Percentiles rank a stretch among this genome's conserved stretches.
phyloP scores from a whole-genome alignment of 2,888 invertebrate genomes.

The Lasioglossum morio region DNA sequence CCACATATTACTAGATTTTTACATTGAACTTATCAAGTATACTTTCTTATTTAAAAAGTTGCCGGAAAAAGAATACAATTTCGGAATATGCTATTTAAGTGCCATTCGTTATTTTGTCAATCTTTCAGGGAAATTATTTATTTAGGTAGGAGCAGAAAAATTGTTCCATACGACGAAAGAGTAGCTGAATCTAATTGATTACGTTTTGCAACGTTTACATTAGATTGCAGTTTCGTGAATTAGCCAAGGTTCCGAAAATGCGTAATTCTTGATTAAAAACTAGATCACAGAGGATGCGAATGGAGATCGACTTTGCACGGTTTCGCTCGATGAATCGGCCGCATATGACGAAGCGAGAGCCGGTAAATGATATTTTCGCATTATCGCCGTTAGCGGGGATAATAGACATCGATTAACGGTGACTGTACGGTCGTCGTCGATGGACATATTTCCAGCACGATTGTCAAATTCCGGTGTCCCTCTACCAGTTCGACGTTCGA shows the following conservation, averaged over 20 bases:
- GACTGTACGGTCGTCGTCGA: background rate
- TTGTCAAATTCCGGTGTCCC: background rate
- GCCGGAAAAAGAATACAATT: no score
- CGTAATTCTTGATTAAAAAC: background rate
- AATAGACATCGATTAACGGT: constrained; percentile 33
- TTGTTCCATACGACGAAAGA: no score
- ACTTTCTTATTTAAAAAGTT: no score
- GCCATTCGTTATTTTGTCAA: no score
- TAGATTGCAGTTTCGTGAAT: background rate
- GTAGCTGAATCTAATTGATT: no score
- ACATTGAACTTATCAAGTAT: no score
- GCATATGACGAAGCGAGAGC: constrained; percentile 14
- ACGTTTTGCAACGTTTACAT: no score
- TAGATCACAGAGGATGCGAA: background rate
- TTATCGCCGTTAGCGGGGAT: constrained; percentile 47
- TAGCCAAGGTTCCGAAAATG: background rate
- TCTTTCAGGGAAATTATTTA: no score
- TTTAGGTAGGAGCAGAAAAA: no score
- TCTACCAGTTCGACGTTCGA: background rate
- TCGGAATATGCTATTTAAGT: no score
- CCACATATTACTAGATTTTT: no score
- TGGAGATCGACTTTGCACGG: background rate
- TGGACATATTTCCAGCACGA: background rate
- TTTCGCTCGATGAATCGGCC: constrained; percentile 1
- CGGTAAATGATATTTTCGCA: constrained; percentile 57